Conservation (phyloP, 2,797 vertebrate genomes). For the Falco peregrinus region DNA sequence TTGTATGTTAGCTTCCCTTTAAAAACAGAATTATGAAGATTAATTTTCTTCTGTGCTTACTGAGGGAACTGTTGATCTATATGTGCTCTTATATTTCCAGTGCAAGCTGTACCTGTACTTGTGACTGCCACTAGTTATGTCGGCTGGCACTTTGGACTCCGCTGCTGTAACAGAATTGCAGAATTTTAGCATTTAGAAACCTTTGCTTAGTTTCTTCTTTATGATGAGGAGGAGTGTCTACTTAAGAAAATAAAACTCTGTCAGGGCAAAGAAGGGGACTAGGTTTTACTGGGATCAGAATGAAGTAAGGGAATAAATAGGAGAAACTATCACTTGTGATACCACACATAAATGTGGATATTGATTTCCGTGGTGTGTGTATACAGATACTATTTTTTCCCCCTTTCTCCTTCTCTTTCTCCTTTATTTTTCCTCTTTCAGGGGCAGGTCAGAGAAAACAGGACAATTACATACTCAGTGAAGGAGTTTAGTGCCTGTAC, state of each 20-base stretch:
- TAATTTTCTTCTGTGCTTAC: neutral
- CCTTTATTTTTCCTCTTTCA: neutral
- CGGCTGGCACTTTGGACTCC: neutral
- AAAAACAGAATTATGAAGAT: neutral
- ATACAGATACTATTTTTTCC: neutral
- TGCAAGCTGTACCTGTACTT: neutral
- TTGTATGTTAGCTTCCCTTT: neutral
- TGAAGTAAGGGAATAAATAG: neutral
- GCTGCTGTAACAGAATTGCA: neutral
- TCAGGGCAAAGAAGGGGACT: neutral
- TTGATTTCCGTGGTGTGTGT: neutral
- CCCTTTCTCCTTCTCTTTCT: neutral
- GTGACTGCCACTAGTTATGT: neutral
- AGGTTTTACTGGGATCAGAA: neutral
- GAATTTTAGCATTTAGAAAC: neutral
- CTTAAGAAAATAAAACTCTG: neutral
- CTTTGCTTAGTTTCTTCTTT: constrained; percentile 6
- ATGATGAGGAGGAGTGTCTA: neutral
- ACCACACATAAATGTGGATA: neutral
- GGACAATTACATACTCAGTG: neutral
- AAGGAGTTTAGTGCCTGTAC: neutral
- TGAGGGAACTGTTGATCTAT: neutral
- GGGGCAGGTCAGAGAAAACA: neutral
- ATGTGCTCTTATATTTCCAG: neutral
- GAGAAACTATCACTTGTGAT: neutral